A percentile compares a stretch with the other conserved stretches of the same genome.
These are phyloP conservation scores for Ceratoteleas bidentatus DNA, from an alignment of 1,140 invertebrate species.

Conservation along the genomic window DNA sequence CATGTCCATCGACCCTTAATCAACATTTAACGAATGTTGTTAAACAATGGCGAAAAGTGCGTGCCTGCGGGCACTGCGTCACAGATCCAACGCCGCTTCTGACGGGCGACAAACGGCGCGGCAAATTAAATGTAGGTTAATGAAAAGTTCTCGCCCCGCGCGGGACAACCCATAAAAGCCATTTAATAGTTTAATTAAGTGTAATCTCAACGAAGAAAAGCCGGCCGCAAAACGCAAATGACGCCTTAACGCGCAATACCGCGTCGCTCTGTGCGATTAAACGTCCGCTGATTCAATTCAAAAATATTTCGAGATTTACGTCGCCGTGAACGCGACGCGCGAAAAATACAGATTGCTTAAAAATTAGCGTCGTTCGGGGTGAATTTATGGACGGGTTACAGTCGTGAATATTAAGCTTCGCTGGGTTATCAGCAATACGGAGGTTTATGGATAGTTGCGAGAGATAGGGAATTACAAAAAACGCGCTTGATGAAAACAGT, in stretches of 20 bases:
- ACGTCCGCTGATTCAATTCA: neutral
- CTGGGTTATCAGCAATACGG: no score
- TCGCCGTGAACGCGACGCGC: neutral
- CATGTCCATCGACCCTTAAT: neutral
- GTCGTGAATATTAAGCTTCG: no score
- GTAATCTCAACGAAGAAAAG: constrained; percentile 15
- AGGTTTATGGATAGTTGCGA: no score
- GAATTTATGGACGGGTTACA: no score
- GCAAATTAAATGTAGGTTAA: constrained; percentile 29
- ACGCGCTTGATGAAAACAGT: no score
- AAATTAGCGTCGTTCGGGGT: no score
- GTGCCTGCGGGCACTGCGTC: neutral
- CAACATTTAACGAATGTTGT: constrained; percentile 1
- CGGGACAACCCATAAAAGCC: constrained; percentile 7
- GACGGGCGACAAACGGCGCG: neutral
- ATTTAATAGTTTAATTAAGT: constrained; percentile 21
- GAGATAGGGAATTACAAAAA: no score
- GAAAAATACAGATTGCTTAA: no score
- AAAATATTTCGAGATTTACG: neutral
- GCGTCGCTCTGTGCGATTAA: neutral
- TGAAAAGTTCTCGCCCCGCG: constrained; percentile 2
- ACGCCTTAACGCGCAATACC: constrained; percentile 1
- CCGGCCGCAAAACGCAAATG: constrained; percentile 7
- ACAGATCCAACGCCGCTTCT: neutral
- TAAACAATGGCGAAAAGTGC: constrained; percentile 1